Evolutionary conservation across 2,888 invertebrate genomes (phyloP).

Genomic region (Epinotia nisella): DNA sequence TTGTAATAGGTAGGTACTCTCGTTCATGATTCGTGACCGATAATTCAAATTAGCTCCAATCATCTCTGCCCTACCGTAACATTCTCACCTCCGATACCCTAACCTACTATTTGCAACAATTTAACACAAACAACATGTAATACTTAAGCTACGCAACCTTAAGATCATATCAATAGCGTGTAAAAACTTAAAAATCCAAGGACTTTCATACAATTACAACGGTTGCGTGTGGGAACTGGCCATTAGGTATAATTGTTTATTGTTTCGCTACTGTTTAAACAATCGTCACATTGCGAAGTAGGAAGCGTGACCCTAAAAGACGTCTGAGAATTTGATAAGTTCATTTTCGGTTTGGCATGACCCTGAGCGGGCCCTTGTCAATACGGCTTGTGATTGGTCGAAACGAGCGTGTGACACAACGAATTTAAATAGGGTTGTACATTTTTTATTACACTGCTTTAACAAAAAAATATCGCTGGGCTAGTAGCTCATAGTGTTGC

Average conservation of each 20-base stretch:
- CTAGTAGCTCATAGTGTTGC: too few species aligned
- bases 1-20: slow-evolving; percentile 6
- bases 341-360: slow-evolving; percentile 35
- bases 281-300: slow-evolving; percentile 62
- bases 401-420: not conserved
- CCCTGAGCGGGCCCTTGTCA: slow-evolving; percentile 35
- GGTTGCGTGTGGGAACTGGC: slow-evolving; percentile 67
- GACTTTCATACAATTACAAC: slow-evolving; percentile 72
- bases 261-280: slow-evolving; percentile 62
- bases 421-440: slow-evolving; percentile 23
- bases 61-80: slow-evolving; percentile 25
- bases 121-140: slow-evolving; percentile 38
- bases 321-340: slow-evolving; percentile 45
- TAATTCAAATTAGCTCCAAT: slow-evolving; percentile 30
- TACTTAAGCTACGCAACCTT: slow-evolving; percentile 65
- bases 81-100: slow-evolving; percentile 32
- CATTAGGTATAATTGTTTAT: slow-evolving; percentile 70
- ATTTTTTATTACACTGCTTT: not conserved
- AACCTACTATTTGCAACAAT: slow-evolving; percentile 35
- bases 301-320: slow-evolving; percentile 58
- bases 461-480: too few species aligned
- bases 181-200: slow-evolving; percentile 70
- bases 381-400: slow-evolving; percentile 15
- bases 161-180: slow-evolving; percentile 71
- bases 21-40: slow-evolving; percentile 21